A percentile compares a stretch with the other conserved stretches of the same genome.
phyloP scores from a whole-genome alignment of 2,797 vertebrate species.

The Falco biarmicus region DNA sequence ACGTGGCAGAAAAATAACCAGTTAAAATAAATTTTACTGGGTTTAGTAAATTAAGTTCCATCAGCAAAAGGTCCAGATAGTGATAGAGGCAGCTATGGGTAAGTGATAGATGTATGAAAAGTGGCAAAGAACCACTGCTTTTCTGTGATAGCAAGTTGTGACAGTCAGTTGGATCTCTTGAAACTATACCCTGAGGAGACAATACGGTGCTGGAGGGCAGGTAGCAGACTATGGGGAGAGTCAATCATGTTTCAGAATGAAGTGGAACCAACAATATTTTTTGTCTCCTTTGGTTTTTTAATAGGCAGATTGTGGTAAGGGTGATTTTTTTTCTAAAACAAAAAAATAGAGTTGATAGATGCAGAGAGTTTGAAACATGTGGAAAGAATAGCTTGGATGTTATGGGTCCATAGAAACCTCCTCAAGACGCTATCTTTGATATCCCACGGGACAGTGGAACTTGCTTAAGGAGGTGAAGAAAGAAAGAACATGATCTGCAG shows the following conservation, averaged over 20 bases:
- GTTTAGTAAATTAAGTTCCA: background rate
- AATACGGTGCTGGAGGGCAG: background rate
- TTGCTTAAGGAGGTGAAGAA: background rate
- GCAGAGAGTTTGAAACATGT: background rate
- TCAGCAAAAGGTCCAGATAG: background rate
- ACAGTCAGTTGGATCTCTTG: background rate
- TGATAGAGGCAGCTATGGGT: background rate
- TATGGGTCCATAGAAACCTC: background rate
- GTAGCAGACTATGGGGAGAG: background rate
- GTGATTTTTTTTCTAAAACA: background rate
- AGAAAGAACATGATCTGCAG: background rate
- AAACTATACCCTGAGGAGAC: background rate
- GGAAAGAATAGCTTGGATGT: background rate
- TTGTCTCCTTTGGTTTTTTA: background rate
- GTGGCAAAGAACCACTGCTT: background rate
- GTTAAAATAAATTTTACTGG: background rate
- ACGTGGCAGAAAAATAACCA: background rate
- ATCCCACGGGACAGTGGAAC: background rate
- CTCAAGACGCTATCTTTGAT: background rate
- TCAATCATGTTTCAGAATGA: background rate
- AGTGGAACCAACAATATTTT: background rate
- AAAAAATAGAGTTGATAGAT: background rate
- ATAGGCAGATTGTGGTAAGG: background rate
- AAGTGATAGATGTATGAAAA: background rate
- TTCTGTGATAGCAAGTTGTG: background rate